phyloP scores from a whole-genome alignment of 2,888 invertebrate genomes.

The Parnassius orleans region DNA sequence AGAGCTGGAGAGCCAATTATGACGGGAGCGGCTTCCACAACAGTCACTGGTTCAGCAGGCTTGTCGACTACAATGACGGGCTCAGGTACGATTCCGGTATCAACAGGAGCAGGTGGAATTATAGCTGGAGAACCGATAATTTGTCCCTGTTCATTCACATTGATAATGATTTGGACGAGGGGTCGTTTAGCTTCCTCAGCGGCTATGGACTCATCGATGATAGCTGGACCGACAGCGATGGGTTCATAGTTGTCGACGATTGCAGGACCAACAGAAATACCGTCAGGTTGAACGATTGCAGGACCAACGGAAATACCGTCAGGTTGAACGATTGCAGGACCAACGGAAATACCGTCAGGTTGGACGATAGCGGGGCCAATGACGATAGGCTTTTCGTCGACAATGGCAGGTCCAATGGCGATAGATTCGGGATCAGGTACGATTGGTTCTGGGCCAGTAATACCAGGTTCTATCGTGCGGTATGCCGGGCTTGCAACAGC shows the following conservation, averaged over 20 bases:
- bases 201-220: slow-evolving; percentile 12
- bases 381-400: slow-evolving; percentile 27
- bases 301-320: slow-evolving; percentile 25
- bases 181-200: slow-evolving; percentile 8
- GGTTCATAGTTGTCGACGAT: slow-evolving; percentile 14
- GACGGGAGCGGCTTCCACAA: slow-evolving; percentile 12
- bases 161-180: slow-evolving; percentile 21
- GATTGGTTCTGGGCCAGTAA: slow-evolving; percentile 9
- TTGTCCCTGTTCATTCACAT: slow-evolving; percentile 18
- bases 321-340: slow-evolving; percentile 20
- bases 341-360: slow-evolving; percentile 12
- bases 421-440: slow-evolving; percentile 20
- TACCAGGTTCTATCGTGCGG: slow-evolving; percentile 9
- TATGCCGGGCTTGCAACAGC: slow-evolving; percentile 17
- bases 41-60: background rate
- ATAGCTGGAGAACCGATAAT: slow-evolving; percentile 15
- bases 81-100: background rate
- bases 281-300: slow-evolving; percentile 3
- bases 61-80: slow-evolving; percentile 8
- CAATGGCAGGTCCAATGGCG: slow-evolving; percentile 29
- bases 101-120: slow-evolving; percentile 1
- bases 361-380: slow-evolving; percentile 25
- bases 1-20: slow-evolving; percentile 11
- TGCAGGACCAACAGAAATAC: slow-evolving; percentile 26
- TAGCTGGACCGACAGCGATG: slow-evolving; percentile 19